A percentile compares a stretch with the other conserved stretches of the same genome.
phyloP scores from a whole-genome alignment of 2,888 invertebrate genomes.

The Zygothrica quintamaculata region DNA sequence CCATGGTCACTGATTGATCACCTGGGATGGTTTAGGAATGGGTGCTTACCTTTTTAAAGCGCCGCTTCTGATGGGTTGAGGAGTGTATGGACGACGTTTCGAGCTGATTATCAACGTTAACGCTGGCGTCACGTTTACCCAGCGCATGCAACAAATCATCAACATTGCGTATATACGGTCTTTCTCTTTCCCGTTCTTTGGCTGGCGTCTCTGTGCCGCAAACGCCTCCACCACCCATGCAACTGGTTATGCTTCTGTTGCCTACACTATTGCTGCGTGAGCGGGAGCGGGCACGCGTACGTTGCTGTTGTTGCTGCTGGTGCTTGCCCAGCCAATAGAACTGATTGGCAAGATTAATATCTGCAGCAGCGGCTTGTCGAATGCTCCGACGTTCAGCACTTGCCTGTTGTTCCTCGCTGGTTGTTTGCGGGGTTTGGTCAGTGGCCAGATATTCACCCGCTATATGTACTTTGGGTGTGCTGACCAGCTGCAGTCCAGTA shows the following conservation, averaged over 20 bases:
- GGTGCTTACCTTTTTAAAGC: constrained; percentile 80
- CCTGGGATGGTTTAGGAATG: constrained; percentile 2
- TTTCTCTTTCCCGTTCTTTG: constrained; percentile 46
- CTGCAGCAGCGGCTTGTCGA: constrained; percentile 77
- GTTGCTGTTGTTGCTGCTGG: constrained; percentile 41
- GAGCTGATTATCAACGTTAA: constrained; percentile 47
- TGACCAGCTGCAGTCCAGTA: constrained; percentile 78
- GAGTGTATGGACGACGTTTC: constrained; percentile 72
- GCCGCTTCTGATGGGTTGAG: constrained; percentile 75
- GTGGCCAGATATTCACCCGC: constrained; percentile 82
- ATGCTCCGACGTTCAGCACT: constrained; percentile 61
- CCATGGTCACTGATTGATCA: constrained; percentile 50
- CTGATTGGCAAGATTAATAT: constrained; percentile 82
- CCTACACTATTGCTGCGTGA: constrained; percentile 82
- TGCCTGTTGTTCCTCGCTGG: constrained; percentile 50
- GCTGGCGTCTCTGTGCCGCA: constrained; percentile 15
- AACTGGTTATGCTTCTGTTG: constrained; percentile 66
- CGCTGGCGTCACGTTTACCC: constrained; percentile 66
- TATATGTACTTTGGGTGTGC: constrained; percentile 82
- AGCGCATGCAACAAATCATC: constrained; percentile 82
- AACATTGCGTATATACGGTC: constrained; percentile 80
- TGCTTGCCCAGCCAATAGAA: constrained; percentile 82
- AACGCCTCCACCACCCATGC: constrained; percentile 46
- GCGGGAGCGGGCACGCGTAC: constrained; percentile 70
- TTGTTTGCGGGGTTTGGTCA: constrained; percentile 52